Evolutionary conservation across 2,113 vertebrate species (phyloP).

Genomic region (Oceanites oceanicus): DNA sequence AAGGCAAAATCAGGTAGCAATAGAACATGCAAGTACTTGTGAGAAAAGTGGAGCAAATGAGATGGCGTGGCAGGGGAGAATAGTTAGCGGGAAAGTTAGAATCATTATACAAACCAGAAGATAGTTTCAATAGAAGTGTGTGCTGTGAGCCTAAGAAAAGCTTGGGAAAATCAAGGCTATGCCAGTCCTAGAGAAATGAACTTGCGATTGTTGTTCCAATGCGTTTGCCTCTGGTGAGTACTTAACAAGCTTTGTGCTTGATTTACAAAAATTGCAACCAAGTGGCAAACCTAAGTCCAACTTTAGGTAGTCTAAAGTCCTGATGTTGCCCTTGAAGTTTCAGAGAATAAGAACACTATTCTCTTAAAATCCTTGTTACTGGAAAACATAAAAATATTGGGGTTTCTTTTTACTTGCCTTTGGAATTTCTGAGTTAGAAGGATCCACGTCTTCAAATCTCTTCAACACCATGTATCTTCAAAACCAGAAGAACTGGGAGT

Average conservation of each 20-base stretch:
- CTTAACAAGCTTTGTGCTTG: no score
- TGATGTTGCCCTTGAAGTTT: not conserved
- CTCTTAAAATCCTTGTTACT: not conserved
- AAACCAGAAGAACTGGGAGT: not conserved
- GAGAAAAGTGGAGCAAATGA: not conserved
- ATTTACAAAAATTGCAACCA: not conserved
- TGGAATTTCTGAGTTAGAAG: not conserved
- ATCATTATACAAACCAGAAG: no score
- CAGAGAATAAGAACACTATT: not conserved
- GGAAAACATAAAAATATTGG: not conserved
- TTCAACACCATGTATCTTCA: not conserved
- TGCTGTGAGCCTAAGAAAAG: not conserved
- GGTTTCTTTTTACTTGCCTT: not conserved
- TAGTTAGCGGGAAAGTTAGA: not conserved
- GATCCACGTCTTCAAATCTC: not conserved
- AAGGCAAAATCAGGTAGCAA: fast-evolving
- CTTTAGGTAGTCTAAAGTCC: not conserved
- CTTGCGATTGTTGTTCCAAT: no score
- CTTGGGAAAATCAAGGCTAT: not conserved
- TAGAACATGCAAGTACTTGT: fast-evolving
- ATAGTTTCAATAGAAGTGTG: not conserved
- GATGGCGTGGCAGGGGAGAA: fast-evolving
- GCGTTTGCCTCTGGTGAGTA: not conserved
- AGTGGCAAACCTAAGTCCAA: not conserved
- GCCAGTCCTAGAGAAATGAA: fast-evolving